Evolutionary conservation across 2,888 invertebrate genomes (phyloP), one percentile per base, ranked within the genome.

Genomic region (Nudaria mundana): DNA sequence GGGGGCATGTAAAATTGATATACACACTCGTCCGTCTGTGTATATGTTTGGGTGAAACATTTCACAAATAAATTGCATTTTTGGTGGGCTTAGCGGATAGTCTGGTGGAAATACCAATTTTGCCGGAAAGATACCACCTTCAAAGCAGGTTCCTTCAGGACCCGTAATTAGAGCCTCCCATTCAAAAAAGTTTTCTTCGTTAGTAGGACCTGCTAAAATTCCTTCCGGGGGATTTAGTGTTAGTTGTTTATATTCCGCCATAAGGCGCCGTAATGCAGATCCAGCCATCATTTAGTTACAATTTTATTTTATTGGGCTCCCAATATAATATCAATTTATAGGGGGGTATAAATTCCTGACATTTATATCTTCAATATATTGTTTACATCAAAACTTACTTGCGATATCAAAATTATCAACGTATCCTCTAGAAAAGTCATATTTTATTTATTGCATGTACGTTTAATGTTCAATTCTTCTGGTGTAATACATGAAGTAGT

Each of bases 41-140:
- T 99, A 99, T 63, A 99, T 98, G 71, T 99, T 99, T 15, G 99
- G 99, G 87, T 99, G 99, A 87, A 99, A 99, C 92, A 99, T 96
- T 87, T 99, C 98, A 89, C 98, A 98, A 24, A 96, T 96, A 76
- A 99, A 99, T 75, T 97, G 97, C 98, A 99, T 99, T 88, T 98
- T 98, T 13, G 99, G 99, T 15, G 98, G 98, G 80, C 98, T 98
- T 20, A 99, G 76, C 1, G 99, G 99, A 84, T 99, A 99, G 79
- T 99, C 98, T 0, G 97, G 92, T 0, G 98, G 98, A 77, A 99
- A 98, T 40, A 95, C 90, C 18, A 99, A 82, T 73, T 97, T 96
- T 0, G 99, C 98, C 38, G 98, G 97, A 82, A 99, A 99, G 10
- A 99, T 96, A 10, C 99, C 99, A 46, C 98, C 98, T 88, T 98